Evolutionary conservation across 2,888 invertebrate genomes (phyloP), one percentile per base, ranked within the genome.

Genomic region (Melieria omissa): DNA sequence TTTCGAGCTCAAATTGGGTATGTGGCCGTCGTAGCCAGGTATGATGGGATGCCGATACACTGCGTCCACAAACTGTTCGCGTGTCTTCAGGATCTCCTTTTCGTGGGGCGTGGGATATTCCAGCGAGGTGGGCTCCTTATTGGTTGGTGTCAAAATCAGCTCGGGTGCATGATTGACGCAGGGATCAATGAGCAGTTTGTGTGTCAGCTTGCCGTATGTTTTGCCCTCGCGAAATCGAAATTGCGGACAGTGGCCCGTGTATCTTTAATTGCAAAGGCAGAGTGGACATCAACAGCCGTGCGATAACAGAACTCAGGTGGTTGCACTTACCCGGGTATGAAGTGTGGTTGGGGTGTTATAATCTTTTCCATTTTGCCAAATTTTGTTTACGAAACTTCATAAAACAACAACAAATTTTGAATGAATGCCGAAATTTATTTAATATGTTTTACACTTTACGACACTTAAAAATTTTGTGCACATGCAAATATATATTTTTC

Each of bases 161-260:
- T 92, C 90, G 78, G 93, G 92, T 0, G 93, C 91, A 85, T 93
- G 93, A 77, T 90, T 90, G 46, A 92, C 91, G 66, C 91, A 91
- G 0, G 93, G 93, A 85, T 94, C 93, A 78, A 93, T 84, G 0
- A 93, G 88, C 64, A 93, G 89, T 86, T 93, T 93, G 84, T 93
- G 93, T 0, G 93, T 92, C 58, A 91, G 89, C 5, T 90, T 91
- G 67, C 93, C 94, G 86, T 92, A 94, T 0, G 93, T 93, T 85
- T 93, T 91, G 3, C 93, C 94, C 74, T 92, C 90, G 41, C 92
- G 89, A 82, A 91, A 93, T 73, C 91, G 91, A 86, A 92, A 92
- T 80, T 93, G 92, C 0, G 93, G 93, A 80, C 92, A 93, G 81
- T 92, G 92, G 54, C 94, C 94, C 4, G 93, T 91, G 84, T 94